These are phyloP conservation scores for Eudyptes chrysolophus DNA, from an alignment of 2,113 vertebrate species.

Conservation along the genomic window DNA sequence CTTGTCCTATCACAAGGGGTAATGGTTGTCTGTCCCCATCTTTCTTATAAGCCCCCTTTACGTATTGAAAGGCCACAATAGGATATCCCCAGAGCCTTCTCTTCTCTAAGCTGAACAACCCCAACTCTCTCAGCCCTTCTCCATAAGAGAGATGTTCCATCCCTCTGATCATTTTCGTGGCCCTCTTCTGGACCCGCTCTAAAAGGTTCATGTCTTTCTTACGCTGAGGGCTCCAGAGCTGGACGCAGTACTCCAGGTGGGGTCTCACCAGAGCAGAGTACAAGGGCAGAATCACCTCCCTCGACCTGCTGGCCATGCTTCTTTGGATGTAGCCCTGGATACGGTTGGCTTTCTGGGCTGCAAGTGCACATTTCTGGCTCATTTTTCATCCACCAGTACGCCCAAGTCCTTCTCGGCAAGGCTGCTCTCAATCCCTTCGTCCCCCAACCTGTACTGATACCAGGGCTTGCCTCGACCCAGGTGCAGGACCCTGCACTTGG, in stretches of 20 bases:
- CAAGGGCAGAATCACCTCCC: not conserved
- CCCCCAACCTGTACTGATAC: no score
- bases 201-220: not conserved
- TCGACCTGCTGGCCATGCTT: no score
- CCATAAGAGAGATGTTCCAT: not conserved
- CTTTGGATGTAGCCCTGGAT: no score
- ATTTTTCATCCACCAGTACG: not conserved
- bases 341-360: not conserved
- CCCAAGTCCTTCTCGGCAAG: not conserved
- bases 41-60: not conserved
- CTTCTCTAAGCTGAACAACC: not conserved
- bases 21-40: no score
- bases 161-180: not conserved
- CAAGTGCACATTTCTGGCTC: rapidly evolving
- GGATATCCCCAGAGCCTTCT: not conserved
- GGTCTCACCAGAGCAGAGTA: not conserved
- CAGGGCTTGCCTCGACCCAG: rapidly evolving
- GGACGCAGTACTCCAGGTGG: no score
- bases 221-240: not conserved
- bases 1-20: not conserved
- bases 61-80: not conserved
- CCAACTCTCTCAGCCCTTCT: not conserved
- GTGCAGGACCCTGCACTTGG: not conserved
- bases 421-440: not conserved
- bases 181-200: not conserved